Conservation (phyloP, 2,797 vertebrate species). For the Enteromius radiatus region DNA sequence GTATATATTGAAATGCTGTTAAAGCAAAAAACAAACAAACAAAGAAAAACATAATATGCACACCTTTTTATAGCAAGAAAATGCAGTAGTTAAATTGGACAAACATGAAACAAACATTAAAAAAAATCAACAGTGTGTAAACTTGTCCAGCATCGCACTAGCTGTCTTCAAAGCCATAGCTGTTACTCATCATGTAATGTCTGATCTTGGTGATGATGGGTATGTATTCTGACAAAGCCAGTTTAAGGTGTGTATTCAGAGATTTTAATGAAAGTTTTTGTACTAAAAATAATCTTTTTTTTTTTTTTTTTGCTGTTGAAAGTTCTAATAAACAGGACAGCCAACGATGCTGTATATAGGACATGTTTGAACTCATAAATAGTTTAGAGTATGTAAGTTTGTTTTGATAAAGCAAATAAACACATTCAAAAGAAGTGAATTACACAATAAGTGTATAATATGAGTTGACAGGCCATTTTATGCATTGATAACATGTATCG, state of each 20-base stretch:
- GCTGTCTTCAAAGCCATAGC: conserved; percentile 23
- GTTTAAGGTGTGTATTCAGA: not conserved
- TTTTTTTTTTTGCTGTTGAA: not conserved
- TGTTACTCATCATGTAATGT: not conserved
- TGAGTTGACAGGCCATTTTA: not conserved
- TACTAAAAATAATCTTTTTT: not conserved
- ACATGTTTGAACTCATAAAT: not conserved
- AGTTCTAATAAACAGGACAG: conserved; percentile 1
- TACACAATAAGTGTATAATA: conserved; percentile 13
- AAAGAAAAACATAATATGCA: not conserved
- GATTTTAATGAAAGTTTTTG: conserved; percentile 1
- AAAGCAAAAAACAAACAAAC: not conserved
- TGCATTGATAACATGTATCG: not conserved
- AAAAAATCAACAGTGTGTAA: not conserved
- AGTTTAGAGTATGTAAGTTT: conserved; percentile 1
- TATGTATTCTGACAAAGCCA: not conserved
- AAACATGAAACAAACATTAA: not conserved
- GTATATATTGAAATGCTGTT: conserved; percentile 4
- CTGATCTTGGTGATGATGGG: not conserved
- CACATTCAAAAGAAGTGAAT: not conserved
- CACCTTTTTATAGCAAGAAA: not conserved
- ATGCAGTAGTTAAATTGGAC: not conserved
- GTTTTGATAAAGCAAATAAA: not conserved
- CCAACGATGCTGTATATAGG: not conserved
- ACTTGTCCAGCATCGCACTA: not conserved